Conservation (phyloP, 1,140 invertebrate species). For the Chelonus insularis region DNA sequence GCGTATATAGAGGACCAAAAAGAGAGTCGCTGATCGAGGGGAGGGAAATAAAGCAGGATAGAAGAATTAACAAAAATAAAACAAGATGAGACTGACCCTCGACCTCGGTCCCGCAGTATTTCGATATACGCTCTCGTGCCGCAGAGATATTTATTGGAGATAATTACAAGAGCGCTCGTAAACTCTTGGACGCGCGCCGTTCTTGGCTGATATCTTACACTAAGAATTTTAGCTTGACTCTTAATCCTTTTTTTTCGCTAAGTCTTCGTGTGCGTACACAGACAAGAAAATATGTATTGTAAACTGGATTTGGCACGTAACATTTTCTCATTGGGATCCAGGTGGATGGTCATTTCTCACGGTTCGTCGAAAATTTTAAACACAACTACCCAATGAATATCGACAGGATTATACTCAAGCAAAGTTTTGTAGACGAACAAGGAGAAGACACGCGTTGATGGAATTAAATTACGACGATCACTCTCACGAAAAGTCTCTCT, state of each 20-base stretch:
- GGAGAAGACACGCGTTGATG: slow-evolving; percentile 16
- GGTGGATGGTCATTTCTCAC: slow-evolving; percentile 6
- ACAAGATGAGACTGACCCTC: slow-evolving; percentile 4
- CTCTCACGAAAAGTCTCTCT: slow-evolving; percentile 10
- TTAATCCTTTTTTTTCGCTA: slow-evolving; percentile 1
- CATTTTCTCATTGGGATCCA: not conserved
- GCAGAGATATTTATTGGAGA: slow-evolving; percentile 61
- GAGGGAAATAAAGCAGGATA: not conserved
- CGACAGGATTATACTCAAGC: not conserved
- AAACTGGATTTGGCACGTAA: slow-evolving; percentile 1
- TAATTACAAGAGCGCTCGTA: slow-evolving; percentile 61
- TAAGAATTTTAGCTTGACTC: slow-evolving; percentile 18
- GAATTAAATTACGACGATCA: slow-evolving; percentile 21
- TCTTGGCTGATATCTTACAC: slow-evolving; percentile 51
- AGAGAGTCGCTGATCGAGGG: not conserved
- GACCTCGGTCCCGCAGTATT: slow-evolving; percentile 39
- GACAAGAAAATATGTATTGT: slow-evolving; percentile 3
- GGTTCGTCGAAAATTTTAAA: slow-evolving; percentile 2
- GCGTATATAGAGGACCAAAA: slow-evolving; percentile 46
- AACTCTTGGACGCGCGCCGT: slow-evolving; percentile 49
- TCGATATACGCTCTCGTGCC: slow-evolving; percentile 54
- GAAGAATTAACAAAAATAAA: slow-evolving; percentile 11
- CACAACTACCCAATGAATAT: not conserved
- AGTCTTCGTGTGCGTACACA: slow-evolving; percentile 1
- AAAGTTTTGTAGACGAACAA: not conserved